Evolutionary conservation across 2,113 vertebrate genomes (phyloP).

Genomic region (Clarias magur): DNA sequence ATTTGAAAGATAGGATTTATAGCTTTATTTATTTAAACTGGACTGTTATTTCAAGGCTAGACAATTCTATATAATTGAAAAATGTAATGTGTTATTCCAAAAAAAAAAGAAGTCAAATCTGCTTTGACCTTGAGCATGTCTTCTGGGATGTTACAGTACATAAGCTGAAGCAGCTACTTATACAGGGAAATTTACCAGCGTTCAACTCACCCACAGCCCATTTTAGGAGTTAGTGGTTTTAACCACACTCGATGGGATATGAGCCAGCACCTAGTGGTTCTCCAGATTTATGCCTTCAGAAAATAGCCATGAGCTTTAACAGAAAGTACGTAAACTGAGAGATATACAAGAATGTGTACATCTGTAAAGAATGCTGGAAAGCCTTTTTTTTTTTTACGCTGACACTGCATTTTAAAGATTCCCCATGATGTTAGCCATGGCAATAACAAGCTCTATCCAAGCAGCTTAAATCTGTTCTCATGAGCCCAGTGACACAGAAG

Average conservation of each 20-base stretch:
- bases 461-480: conserved; percentile 17
- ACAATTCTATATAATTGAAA: not conserved
- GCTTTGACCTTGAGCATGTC: not conserved
- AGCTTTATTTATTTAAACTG: not conserved
- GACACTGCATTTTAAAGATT: not conserved
- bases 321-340: not conserved
- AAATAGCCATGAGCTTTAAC: not conserved
- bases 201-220: not conserved
- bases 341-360: not conserved
- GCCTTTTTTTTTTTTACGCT: not conserved
- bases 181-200: not conserved
- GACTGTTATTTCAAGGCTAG: not conserved
- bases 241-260: not conserved
- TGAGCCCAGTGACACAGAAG: not conserved
- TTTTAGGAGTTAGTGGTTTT: conserved; percentile 38
- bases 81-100: not conserved
- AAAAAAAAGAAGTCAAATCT: not conserved
- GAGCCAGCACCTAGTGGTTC: not conserved
- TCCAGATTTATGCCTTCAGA: conserved; percentile 17
- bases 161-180: conserved; percentile 3
- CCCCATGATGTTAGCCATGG: not conserved
- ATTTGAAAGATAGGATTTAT: not conserved
- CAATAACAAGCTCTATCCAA: not conserved
- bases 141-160: not conserved
- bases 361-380: not conserved